phyloP scores from a whole-genome alignment of 2,113 vertebrate genomes.

The Corapipo altera region DNA sequence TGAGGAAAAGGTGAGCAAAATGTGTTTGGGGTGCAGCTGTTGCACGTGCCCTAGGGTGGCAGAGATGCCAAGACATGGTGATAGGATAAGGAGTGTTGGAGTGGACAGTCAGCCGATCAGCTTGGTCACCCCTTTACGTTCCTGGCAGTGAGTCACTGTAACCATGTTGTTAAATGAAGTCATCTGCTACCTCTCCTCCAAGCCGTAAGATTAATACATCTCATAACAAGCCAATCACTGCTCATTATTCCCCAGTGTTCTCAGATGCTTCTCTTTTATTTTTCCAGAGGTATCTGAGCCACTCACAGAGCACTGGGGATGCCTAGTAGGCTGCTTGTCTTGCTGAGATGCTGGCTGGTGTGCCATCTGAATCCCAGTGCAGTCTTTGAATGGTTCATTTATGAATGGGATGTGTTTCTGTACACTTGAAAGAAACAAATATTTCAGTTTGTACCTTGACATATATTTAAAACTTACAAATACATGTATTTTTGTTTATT shows the following conservation, averaged over 20 bases:
- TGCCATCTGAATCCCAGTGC: neutral
- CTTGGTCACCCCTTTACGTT: neutral
- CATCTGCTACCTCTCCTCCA: constrained; percentile 13
- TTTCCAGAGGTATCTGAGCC: neutral
- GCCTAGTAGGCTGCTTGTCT: neutral
- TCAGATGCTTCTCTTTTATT: constrained; percentile 15
- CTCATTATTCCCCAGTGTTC: neutral
- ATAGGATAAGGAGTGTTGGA: neutral
- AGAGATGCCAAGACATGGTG: neutral
- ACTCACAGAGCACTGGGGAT: neutral
- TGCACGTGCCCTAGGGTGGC: neutral
- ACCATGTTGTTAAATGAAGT: constrained; percentile 32
- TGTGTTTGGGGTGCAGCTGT: neutral
- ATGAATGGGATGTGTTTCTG: neutral
- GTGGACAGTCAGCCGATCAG: neutral
- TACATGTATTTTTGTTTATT: neutral
- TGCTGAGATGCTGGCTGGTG: neutral
- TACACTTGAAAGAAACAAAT: neutral
- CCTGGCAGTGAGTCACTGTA: neutral
- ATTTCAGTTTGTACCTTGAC: neutral
- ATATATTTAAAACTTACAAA: neutral
- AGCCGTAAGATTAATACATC: constrained; percentile 1
- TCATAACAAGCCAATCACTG: neutral
- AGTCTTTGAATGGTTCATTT: neutral
- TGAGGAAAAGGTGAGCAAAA: neutral